A percentile compares a stretch with the other conserved stretches of the same genome.
phyloP scores from a whole-genome alignment of 2,888 invertebrate genomes.

The Mesoligia furuncula region DNA sequence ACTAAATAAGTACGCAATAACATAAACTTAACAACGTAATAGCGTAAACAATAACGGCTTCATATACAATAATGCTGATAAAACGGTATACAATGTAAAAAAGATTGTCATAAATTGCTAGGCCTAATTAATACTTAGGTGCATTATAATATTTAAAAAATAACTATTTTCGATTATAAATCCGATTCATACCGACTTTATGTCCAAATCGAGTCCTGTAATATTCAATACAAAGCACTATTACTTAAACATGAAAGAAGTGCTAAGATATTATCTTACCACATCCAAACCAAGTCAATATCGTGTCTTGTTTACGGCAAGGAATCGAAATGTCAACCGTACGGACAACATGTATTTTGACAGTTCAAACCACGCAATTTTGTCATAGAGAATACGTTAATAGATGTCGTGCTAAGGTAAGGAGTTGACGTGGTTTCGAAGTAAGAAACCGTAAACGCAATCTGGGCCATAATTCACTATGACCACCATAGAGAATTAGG shows the following conservation, averaged over 20 bases:
- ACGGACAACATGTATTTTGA: too few relatives aligned
- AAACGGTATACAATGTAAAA: slow-evolving; percentile 1
- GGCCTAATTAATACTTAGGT: background rate
- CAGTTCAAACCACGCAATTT: too few relatives aligned
- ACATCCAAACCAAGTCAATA: too few relatives aligned
- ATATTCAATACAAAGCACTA: slow-evolving; percentile 25
- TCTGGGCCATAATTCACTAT: too few relatives aligned
- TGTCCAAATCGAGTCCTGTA: slow-evolving; percentile 12
- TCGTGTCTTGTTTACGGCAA: too few relatives aligned
- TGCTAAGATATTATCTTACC: background rate
- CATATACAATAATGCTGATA: slow-evolving; percentile 12
- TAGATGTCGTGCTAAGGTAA: too few relatives aligned
- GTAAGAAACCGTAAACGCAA: too few relatives aligned
- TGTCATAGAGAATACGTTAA: too few relatives aligned
- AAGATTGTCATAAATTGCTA: slow-evolving; percentile 1
- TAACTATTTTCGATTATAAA: background rate
- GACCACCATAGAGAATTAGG: too few relatives aligned
- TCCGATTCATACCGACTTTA: slow-evolving; percentile 6
- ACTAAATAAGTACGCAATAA: background rate
- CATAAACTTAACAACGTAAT: slow-evolving; percentile 4
- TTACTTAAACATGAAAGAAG: slow-evolving; percentile 2
- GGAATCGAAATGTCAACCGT: too few relatives aligned
- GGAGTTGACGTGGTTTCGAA: too few relatives aligned
- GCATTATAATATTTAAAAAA: background rate
- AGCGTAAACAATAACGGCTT: background rate